These are phyloP conservation scores for Amphipoea oculea DNA, from an alignment of 2,888 invertebrate species.

Conservation along the genomic window DNA sequence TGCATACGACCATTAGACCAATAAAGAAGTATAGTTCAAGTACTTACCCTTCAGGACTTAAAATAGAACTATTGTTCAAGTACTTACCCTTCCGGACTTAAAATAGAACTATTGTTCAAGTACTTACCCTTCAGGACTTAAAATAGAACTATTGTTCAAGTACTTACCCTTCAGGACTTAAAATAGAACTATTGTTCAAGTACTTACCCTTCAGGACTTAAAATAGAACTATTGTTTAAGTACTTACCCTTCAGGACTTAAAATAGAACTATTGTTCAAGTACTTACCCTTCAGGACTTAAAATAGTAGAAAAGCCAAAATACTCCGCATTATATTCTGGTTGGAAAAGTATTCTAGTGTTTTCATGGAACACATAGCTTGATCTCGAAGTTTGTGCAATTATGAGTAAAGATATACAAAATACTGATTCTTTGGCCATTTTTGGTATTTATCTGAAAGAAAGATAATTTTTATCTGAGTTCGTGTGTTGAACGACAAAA, in stretches of 20 bases:
- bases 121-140: no score
- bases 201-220: no score
- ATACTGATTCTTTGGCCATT: constrained; percentile 40
- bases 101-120: no score
- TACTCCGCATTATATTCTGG: constrained; percentile 73
- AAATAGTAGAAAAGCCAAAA: constrained; percentile 80
- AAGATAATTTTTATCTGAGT: neutral
- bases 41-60: no score
- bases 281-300: constrained; percentile 76
- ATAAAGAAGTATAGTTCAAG: neutral
- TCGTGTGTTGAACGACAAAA: neutral
- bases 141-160: no score
- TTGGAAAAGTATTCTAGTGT: constrained; percentile 74
- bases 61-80: no score
- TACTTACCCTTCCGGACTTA: no score
- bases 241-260: no score
- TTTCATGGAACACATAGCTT: constrained; percentile 75
- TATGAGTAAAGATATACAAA: constrained; percentile 20
- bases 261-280: neutral
- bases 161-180: no score
- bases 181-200: no score
- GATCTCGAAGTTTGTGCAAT: constrained; percentile 7
- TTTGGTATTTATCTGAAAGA: constrained; percentile 29
- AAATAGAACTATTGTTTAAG: no score
- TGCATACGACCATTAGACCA: neutral